These are phyloP conservation scores for Nannobrachium achirus DNA, from an alignment of 2,113 vertebrate species.

Conservation along the genomic window DNA sequence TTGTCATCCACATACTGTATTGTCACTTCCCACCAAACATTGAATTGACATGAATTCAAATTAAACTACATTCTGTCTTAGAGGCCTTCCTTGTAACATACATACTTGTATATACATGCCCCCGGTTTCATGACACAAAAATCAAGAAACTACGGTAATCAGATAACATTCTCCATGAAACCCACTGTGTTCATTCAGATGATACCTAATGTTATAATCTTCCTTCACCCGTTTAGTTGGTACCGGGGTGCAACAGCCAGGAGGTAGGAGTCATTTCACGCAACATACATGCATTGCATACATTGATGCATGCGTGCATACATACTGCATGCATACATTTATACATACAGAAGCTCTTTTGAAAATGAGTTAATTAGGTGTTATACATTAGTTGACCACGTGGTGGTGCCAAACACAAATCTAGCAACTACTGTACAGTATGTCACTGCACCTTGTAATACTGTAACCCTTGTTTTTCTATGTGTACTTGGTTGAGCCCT, in stretches of 20 bases:
- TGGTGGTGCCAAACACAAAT: conserved; percentile 40
- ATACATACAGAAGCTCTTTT: background rate
- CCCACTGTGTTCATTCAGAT: too few relatives aligned
- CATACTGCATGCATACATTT: too few relatives aligned
- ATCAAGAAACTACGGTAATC: too few relatives aligned
- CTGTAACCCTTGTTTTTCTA: background rate
- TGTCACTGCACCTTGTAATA: background rate
- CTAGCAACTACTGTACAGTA: background rate
- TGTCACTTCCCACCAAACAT: background rate
- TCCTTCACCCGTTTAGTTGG: conserved; percentile 33
- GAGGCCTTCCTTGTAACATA: too few relatives aligned
- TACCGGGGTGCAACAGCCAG: conserved; percentile 42
- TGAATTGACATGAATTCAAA: background rate
- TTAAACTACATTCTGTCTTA: too few relatives aligned
- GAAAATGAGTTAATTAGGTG: background rate
- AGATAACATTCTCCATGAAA: too few relatives aligned
- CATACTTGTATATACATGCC: too few relatives aligned
- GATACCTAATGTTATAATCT: conserved; percentile 3
- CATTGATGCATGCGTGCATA: too few relatives aligned
- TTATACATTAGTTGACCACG: conserved; percentile 37
- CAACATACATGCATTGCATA: background rate
- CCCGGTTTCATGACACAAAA: too few relatives aligned
- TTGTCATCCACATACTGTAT: too few relatives aligned
- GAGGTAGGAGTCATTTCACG: conserved; percentile 16
- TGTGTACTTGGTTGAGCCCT: too few relatives aligned